Conservation (phyloP, 1,140 invertebrate genomes). For the Lycorma delicatula region DNA sequence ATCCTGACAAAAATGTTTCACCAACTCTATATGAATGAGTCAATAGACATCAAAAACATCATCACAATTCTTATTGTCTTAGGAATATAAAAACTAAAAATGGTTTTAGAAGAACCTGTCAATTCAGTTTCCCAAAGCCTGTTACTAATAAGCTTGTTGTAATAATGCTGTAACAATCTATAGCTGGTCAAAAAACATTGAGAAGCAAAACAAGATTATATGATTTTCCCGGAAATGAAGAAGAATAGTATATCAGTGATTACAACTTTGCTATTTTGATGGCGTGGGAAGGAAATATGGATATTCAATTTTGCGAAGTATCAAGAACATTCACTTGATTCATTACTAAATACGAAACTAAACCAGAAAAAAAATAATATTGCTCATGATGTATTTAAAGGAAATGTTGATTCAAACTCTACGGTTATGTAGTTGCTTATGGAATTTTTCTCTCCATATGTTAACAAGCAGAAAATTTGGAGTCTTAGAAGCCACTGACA, state of each 20-base stretch:
- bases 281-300: conserved; percentile 28
- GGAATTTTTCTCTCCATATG: conserved; percentile 23
- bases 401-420: conserved; percentile 18
- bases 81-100: too few relatives aligned
- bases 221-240: conserved; percentile 28
- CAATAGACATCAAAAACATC: too few relatives aligned
- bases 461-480: conserved; percentile 27
- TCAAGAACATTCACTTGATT: conserved; percentile 21
- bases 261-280: conserved; percentile 23
- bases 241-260: conserved; percentile 25
- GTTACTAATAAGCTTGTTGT: too few relatives aligned
- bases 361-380: conserved; percentile 25
- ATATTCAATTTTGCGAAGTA: conserved; percentile 26
- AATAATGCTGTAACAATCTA: too few relatives aligned
- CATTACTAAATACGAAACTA: conserved; percentile 27
- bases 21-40: too few relatives aligned
- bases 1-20: too few relatives aligned
- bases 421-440: too few relatives aligned
- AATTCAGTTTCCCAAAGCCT: too few relatives aligned
- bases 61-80: too few relatives aligned
- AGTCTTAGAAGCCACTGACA: conserved; percentile 25
- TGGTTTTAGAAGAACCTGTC: too few relatives aligned
- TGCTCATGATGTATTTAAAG: conserved; percentile 22
- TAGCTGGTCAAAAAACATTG: conserved; percentile 26
- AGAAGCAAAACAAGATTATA: conserved; percentile 29